Percentiles rank a stretch among this genome's conserved stretches.
These are phyloP conservation scores for Phrynosoma blainvillii DNA, from an alignment of 2,113 vertebrate genomes.

Conservation along the genomic window DNA sequence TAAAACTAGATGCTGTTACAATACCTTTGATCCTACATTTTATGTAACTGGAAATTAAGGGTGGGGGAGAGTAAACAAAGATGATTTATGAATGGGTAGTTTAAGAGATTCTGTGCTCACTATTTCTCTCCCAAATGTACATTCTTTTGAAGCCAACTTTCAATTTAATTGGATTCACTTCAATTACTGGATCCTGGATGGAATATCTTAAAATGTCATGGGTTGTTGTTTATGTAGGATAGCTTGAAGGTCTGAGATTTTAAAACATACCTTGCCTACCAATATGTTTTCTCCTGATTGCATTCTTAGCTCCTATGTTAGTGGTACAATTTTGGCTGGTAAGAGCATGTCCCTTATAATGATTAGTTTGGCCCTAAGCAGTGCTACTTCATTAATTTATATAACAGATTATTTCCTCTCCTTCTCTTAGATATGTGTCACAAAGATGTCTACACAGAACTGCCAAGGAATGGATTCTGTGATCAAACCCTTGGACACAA, in stretches of 20 bases:
- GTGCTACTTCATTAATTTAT: background rate
- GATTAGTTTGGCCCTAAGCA: background rate
- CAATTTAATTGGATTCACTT: background rate
- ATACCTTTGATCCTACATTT: background rate
- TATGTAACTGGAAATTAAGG: background rate
- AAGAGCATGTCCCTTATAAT: background rate
- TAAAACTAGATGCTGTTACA: background rate
- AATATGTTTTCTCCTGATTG: background rate
- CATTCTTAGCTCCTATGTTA: background rate
- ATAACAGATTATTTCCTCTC: conserved; percentile 28
- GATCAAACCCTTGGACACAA: conserved; percentile 95
- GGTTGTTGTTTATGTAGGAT: background rate
- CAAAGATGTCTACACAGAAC: conserved; percentile 98
- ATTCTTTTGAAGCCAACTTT: background rate
- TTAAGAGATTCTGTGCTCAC: background rate
- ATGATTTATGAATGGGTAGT: background rate
- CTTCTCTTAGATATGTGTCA: conserved; percentile 92
- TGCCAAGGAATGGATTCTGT: conserved; percentile 95
- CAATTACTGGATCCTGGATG: too few relatives aligned
- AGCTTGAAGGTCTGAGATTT: background rate
- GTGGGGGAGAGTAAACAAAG: background rate
- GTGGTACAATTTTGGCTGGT: background rate
- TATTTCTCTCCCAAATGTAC: background rate
- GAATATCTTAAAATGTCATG: background rate
- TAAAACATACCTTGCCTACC: background rate